Evolutionary conservation across 2,888 invertebrate species (phyloP).

Genomic region (Dasypolia templi): DNA sequence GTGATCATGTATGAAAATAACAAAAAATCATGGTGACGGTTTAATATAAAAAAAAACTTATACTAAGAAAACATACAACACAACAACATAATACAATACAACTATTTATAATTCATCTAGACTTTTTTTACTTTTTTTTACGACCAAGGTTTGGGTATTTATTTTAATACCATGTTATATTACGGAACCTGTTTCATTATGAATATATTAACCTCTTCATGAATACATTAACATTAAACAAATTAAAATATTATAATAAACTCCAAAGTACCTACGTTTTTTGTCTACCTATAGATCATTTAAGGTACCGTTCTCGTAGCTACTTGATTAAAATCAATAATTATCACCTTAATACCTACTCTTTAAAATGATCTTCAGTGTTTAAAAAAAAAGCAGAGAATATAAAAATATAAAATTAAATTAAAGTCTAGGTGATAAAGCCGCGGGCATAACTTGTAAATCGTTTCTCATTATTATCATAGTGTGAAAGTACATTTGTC

Average conservation of each 20-base stretch:
- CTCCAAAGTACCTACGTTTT: no score
- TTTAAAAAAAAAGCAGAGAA: neutral
- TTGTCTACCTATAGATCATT: neutral
- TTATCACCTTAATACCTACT: neutral
- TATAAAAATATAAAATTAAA: neutral
- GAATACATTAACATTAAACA: neutral
- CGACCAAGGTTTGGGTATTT: neutral
- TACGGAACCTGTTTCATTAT: neutral
- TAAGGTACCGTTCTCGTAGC: conserved; percentile 5
- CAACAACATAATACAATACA: neutral
- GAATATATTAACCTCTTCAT: neutral
- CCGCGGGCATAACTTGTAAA: no score
- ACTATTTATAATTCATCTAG: neutral
- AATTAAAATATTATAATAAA: neutral
- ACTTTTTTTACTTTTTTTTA: conserved; percentile 2
- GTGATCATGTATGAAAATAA: conserved; percentile 16
- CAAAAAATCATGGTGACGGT: neutral
- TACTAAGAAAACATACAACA: no score
- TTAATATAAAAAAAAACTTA: conserved; percentile 14
- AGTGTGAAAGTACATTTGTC: no score
- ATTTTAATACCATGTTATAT: neutral
- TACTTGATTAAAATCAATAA: neutral
- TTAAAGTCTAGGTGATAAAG: no score
- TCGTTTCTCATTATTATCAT: no score
- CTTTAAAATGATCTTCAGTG: neutral